A percentile compares a stretch with the other conserved stretches of the same genome.
Conservation (phyloP, 1,140 invertebrate species). For the Eufriesea mexicana region DNA sequence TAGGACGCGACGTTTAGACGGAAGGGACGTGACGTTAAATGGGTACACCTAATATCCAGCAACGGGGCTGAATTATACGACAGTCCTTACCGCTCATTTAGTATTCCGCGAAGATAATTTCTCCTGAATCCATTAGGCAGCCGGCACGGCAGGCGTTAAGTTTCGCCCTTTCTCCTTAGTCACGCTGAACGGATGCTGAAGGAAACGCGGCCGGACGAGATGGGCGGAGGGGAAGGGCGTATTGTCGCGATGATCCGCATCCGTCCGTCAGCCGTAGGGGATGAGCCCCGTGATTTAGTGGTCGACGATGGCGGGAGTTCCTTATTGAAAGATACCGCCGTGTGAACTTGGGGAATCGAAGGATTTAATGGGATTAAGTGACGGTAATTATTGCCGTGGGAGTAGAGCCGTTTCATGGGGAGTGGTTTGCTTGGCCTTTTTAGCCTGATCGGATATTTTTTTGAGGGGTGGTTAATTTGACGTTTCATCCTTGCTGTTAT, state of each 20-base stretch:
- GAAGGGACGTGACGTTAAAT: slow-evolving; percentile 68
- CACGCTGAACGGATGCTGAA: slow-evolving; percentile 6
- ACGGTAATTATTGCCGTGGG: neutral
- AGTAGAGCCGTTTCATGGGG: neutral
- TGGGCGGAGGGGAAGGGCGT: neutral
- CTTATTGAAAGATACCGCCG: neutral
- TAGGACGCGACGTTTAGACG: slow-evolving; percentile 59
- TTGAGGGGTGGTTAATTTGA: too few species aligned
- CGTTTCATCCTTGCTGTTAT: too few species aligned
- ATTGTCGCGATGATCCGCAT: slow-evolving; percentile 22
- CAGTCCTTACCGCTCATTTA: slow-evolving; percentile 69
- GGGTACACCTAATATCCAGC: slow-evolving; percentile 69
- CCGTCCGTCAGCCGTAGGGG: neutral
- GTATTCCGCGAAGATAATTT: slow-evolving; percentile 72
- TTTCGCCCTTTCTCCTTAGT: slow-evolving; percentile 39
- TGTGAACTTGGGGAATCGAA: neutral
- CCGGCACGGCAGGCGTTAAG: slow-evolving; percentile 46
- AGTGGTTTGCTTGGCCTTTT: neutral
- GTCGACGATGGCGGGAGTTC: neutral
- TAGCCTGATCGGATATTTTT: too few species aligned
- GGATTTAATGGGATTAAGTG: neutral
- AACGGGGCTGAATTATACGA: slow-evolving; percentile 66
- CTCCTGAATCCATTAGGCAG: slow-evolving; percentile 64
- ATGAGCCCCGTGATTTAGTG: slow-evolving; percentile 27
- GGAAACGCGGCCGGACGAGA: slow-evolving; percentile 20